A percentile compares a stretch with the other conserved stretches of the same genome.
Evolutionary conservation across 2,797 vertebrate genomes (phyloP).

Genomic region (Paratrypauchen microcephalus): DNA sequence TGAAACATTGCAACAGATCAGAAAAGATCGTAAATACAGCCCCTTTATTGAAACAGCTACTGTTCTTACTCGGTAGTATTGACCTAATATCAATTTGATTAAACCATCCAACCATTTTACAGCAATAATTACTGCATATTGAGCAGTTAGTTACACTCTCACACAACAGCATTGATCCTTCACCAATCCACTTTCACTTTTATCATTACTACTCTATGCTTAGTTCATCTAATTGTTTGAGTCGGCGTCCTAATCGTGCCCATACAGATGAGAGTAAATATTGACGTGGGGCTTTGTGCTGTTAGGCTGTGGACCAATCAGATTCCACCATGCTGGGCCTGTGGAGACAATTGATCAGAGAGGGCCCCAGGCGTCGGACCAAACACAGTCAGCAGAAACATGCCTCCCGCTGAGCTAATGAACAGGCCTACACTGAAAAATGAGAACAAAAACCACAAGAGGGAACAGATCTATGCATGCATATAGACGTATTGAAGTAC

Average conservation of each 20-base stretch:
- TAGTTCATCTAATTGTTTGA: constrained; percentile 30
- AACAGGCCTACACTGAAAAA: constrained; percentile 51
- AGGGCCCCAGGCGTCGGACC: constrained; percentile 54
- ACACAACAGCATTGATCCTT: constrained; percentile 10
- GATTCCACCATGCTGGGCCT: constrained; percentile 48
- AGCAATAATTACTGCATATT: neutral
- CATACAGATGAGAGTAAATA: constrained; percentile 34
- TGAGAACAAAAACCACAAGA: constrained; percentile 25
- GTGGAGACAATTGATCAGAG: constrained; percentile 60
- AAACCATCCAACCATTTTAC: constrained; percentile 9
- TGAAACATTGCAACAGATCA: no score
- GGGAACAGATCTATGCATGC: constrained; percentile 37
- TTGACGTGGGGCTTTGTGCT: constrained; percentile 37
- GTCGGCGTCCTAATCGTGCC: constrained; percentile 22
- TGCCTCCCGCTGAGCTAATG: constrained; percentile 61
- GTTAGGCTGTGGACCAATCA: constrained; percentile 45
- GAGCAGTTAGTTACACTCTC: neutral
- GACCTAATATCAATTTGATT: neutral
- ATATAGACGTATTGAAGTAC: constrained; percentile 12
- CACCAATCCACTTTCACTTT: constrained; percentile 6
- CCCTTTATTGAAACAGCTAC: no score
- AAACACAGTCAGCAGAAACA: constrained; percentile 69
- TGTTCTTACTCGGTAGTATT: neutral
- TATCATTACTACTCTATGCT: neutral
- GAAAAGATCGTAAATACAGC: no score